Conservation (phyloP, 2,888 invertebrate genomes). For the Drosophila kokeensis region DNA sequence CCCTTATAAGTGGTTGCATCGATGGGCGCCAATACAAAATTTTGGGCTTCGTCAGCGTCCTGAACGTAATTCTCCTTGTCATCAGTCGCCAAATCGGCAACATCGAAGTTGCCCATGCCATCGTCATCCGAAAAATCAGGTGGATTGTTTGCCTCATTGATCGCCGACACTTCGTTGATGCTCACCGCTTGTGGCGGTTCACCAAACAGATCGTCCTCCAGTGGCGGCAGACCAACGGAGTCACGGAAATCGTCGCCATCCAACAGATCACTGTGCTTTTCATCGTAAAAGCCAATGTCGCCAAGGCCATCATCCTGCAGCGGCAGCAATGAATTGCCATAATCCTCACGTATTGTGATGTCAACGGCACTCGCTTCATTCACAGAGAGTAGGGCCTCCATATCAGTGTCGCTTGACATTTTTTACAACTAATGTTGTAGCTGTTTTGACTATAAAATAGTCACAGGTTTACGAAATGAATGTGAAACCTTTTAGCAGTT, state of each 20-base stretch:
- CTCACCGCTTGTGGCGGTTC: conserved; percentile 88
- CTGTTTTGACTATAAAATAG: too few species aligned
- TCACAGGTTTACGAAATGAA: too few species aligned
- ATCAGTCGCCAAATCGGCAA: conserved; percentile 87
- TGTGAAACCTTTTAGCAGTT: too few species aligned
- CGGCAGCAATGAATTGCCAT: conserved; percentile 95
- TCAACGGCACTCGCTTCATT: conserved; percentile 99
- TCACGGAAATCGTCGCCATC: conserved; percentile 95
- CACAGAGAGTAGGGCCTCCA: conserved; percentile 97
- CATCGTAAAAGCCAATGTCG: conserved; percentile 45
- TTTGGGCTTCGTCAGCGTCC: conserved; percentile 77
- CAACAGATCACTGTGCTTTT: conserved; percentile 85
- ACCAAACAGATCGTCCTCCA: conserved; percentile 96
- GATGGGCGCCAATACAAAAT: conserved; percentile 97
- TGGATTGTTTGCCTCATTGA: conserved; percentile 83
- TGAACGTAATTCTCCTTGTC: conserved; percentile 56
- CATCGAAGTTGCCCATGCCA: conserved; percentile 90
- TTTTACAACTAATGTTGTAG: too few species aligned
- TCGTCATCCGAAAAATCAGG: conserved; percentile 89
- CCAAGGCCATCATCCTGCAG: conserved; percentile 97
- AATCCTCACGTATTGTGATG: conserved; percentile 99
- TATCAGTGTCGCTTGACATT: conserved; percentile 98
- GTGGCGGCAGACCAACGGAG: conserved; percentile 92
- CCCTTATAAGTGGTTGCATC: conserved; percentile 96
- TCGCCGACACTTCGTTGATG: conserved; percentile 72